A percentile compares a stretch with the other conserved stretches of the same genome.
Evolutionary conservation across 2,888 invertebrate species (phyloP).

Genomic region (Dolichomitus sp.): DNA sequence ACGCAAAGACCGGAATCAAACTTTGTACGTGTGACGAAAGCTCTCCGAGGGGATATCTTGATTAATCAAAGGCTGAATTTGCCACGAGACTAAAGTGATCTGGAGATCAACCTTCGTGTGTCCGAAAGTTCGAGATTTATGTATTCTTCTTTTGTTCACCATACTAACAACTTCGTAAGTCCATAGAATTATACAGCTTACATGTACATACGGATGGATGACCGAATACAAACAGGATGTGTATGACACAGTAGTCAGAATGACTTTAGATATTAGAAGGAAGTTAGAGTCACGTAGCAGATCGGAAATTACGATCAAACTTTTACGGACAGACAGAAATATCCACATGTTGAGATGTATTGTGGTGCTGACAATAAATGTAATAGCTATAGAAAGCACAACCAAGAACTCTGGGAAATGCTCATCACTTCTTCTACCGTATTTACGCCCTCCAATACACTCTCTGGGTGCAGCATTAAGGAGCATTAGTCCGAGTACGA

Average conservation of each 20-base stretch:
- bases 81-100: conserved; percentile 26
- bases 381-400: conserved; percentile 19
- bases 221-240: conserved; percentile 22
- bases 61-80: conserved; percentile 61
- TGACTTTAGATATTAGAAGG: conserved; percentile 12
- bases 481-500: conserved; percentile 51
- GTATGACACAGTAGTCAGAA: neutral
- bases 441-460: conserved; percentile 31
- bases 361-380: conserved; percentile 27
- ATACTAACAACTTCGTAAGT: conserved; percentile 9
- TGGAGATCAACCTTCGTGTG: conserved; percentile 43
- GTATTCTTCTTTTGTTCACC: conserved; percentile 31
- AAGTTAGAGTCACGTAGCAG: conserved; percentile 37
- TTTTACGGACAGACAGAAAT: neutral
- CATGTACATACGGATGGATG: neutral
- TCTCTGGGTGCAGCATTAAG: conserved; percentile 44
- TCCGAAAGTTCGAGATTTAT: conserved; percentile 61
- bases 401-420: conserved; percentile 16
- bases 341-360: neutral
- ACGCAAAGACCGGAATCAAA: conserved; percentile 54
- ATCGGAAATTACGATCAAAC: conserved; percentile 44
- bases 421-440: conserved; percentile 33
- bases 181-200: neutral
- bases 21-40: conserved; percentile 58
- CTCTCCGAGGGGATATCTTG: conserved; percentile 54